A percentile compares a stretch with the other conserved stretches of the same genome.
phyloP scores from a whole-genome alignment of 30 jellyfish, hydroid and myxozoan genomes.

The Aurelia sp. region DNA sequence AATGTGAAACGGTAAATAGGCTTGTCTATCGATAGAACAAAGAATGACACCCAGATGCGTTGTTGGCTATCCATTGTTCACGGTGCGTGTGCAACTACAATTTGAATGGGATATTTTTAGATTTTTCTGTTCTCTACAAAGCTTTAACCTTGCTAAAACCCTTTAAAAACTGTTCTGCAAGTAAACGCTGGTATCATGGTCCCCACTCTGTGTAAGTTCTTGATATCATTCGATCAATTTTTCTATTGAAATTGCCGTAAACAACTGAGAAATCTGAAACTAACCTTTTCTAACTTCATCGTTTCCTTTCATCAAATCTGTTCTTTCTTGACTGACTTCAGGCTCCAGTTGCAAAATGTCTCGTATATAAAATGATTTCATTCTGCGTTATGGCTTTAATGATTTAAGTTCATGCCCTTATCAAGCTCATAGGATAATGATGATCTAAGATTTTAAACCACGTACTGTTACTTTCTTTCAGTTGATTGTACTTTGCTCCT shows the following conservation, averaged over 20 bases:
- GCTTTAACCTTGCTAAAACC: no score
- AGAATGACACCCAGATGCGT: no score
- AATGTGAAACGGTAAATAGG: neutral
- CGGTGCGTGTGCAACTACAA: no score
- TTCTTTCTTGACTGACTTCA: neutral
- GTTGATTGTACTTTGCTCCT: no score
- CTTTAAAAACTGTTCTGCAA: neutral
- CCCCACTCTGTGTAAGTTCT: no score
- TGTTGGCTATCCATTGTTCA: no score
- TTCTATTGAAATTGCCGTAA: neutral
- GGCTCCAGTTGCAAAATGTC: conserved; percentile 47
- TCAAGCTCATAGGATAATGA: conserved; percentile 8
- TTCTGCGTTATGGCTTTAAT: neutral
- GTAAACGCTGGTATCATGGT: neutral
- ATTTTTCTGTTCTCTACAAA: no score
- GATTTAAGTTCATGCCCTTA: neutral
- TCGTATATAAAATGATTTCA: conserved; percentile 39
- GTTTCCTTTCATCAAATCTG: neutral
- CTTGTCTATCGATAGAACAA: no score
- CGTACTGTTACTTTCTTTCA: no score
- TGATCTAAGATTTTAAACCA: no score
- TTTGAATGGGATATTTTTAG: no score
- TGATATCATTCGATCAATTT: neutral
- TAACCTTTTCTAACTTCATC: neutral
- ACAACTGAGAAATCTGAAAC: neutral